A percentile compares a stretch with the other conserved stretches of the same genome.
phyloP scores from a whole-genome alignment of 2,113 vertebrate species.

The Heterocephalus glaber region DNA sequence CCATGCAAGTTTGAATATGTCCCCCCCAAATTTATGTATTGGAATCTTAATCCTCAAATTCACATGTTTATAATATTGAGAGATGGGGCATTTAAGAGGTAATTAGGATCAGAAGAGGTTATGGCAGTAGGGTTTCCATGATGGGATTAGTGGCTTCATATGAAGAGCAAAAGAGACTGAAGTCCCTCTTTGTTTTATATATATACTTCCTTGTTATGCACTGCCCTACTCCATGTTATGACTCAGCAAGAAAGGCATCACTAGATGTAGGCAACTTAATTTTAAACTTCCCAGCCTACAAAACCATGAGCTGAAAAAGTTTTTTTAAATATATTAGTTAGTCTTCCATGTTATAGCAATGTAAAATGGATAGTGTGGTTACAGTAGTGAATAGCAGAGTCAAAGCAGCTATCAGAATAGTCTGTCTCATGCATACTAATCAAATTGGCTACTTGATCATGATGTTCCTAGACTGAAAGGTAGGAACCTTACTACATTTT shows the following conservation, averaged over 20 bases:
- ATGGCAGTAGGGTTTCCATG: not conserved
- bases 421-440: not conserved
- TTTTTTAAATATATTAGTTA: not conserved
- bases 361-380: not conserved
- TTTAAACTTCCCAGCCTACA: no score
- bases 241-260: not conserved
- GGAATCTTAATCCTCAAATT: not conserved
- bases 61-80: not conserved
- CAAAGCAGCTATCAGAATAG: not conserved
- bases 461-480: not conserved
- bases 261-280: not conserved
- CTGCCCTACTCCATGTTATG: not conserved
- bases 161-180: not conserved
- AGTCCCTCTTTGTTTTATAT: not conserved
- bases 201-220: not conserved
- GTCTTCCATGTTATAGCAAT: not conserved
- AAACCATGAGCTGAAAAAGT: not conserved
- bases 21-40: not conserved
- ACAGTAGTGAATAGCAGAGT: not conserved
- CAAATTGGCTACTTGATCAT: not conserved
- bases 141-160: not conserved
- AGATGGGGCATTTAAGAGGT: not conserved
- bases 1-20: not conserved
- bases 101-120: not conserved
- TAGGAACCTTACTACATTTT: not conserved